A percentile compares a stretch with the other conserved stretches of the same genome.
Evolutionary conservation across 2,113 vertebrate species (phyloP).

Genomic region (Sinocyclocheilus maitianheensis): DNA sequence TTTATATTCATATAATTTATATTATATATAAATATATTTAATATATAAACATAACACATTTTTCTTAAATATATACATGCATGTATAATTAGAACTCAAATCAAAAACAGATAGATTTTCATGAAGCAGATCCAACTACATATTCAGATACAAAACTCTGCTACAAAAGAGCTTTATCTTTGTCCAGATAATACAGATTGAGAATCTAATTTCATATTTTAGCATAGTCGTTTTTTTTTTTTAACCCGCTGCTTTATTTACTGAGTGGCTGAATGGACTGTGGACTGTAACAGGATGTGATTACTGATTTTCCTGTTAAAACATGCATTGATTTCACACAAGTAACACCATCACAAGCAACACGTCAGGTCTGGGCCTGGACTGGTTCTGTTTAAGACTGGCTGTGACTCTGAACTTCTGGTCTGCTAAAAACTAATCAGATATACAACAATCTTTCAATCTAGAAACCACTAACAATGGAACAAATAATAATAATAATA

Average conservation of each 20-base stretch:
- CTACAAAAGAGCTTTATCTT: slow-evolving; percentile 73
- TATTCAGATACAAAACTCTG: slow-evolving; percentile 65
- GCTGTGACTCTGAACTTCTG: slow-evolving; percentile 39
- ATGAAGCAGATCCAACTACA: slow-evolving; percentile 75
- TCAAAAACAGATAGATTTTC: slow-evolving; percentile 74
- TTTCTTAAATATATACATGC: no score
- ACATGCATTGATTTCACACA: slow-evolving; percentile 65
- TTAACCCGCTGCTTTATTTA: slow-evolving; percentile 6
- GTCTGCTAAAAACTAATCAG: slow-evolving; percentile 10
- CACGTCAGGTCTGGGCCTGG: slow-evolving; percentile 36
- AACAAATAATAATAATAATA: neutral
- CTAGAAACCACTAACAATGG: neutral
- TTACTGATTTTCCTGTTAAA: slow-evolving; percentile 63
- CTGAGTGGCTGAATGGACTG: slow-evolving; percentile 60
- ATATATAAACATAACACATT: no score
- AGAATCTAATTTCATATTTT: slow-evolving; percentile 75
- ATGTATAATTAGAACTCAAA: no score
- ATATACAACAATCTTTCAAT: neutral
- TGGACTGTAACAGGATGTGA: slow-evolving; percentile 52
- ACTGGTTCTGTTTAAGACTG: slow-evolving; percentile 27
- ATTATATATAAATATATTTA: no score
- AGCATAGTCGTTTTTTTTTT: slow-evolving; percentile 3
- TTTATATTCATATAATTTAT: no score
- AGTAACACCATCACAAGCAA: slow-evolving; percentile 60
- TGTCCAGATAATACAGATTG: slow-evolving; percentile 74